Evolutionary conservation across 2,797 vertebrate genomes (phyloP), one percentile per base, ranked within the genome.

Genomic region (Tympanoctomys barrerae): DNA sequence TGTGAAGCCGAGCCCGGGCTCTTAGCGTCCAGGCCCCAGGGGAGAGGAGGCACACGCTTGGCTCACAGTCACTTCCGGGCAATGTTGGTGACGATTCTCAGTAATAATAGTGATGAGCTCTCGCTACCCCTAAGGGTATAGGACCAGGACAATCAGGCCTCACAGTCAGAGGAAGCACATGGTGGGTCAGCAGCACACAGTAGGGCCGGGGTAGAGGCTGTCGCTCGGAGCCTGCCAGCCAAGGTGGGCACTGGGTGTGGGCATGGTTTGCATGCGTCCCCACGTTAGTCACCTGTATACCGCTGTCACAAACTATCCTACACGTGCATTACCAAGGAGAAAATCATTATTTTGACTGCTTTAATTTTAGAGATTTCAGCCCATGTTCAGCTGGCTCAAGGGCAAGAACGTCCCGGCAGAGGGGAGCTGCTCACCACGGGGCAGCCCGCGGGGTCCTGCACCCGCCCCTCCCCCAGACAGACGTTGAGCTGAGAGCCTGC

Each of bases 181-280:
- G 57, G 2, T 0, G 7, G 2, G 10, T 21, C 52, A 49, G n/a
- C 33, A 36, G 54, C 2, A 1, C 28, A 28, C 36, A 33, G 46
- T 0, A 16, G 21, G 33, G 28, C 28, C 0, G 26, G 2, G 21
- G 22, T n/a, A 83, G 77, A 85, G 9, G 36, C 82, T 33, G 0
- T 1, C 3, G 46, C 54, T 33, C 26, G 22, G 62, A 79, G 70
- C 2, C 18, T 2, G 28, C 5, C 36, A 26, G 22, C 21, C 92
- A 39, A n/a, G 68, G 62, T 12, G 71, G 24, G 14, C 8, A 31
- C 19, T n/a, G 7, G 2, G 5, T 26, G 31, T 71, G 19, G 28
- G 68, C 24, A 10, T 22, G 52, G 52, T 13, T 26, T 33, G 19
- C 13, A 4, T 46, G 52, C 12, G 21, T n/a, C 12, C 66, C n/a